phyloP scores from a whole-genome alignment of 2,113 vertebrate genomes.

The Fregetta grallaria region DNA sequence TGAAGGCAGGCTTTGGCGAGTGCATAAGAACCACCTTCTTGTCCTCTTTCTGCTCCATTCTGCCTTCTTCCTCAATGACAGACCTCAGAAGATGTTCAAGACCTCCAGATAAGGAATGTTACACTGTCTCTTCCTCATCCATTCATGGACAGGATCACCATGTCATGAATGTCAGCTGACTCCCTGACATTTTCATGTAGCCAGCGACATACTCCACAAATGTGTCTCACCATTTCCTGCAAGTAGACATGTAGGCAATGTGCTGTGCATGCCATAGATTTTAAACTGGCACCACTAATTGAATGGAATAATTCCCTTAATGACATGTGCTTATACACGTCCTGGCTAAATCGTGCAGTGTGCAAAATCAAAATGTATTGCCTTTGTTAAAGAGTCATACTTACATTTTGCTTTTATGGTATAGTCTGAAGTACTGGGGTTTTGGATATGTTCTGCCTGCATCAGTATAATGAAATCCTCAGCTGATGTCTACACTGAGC shows the following conservation, averaged over 20 bases:
- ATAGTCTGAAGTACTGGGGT: neutral
- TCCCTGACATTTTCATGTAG: neutral
- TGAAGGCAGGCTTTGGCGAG: neutral
- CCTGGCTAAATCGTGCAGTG: neutral
- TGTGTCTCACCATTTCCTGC: neutral
- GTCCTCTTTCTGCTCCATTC: neutral
- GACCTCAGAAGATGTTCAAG: neutral
- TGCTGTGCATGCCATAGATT: neutral
- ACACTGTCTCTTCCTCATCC: neutral
- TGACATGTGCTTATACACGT: neutral
- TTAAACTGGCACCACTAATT: neutral
- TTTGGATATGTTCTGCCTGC: neutral
- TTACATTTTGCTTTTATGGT: neutral
- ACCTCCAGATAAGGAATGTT: neutral
- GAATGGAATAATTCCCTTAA: neutral
- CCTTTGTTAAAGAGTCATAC: neutral
- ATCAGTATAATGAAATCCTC: neutral
- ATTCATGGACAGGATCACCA: neutral
- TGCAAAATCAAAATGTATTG: neutral
- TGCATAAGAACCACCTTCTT: neutral
- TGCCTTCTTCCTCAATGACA: neutral
- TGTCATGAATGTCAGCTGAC: neutral
- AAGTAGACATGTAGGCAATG: accelerated
- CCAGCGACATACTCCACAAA: too few species aligned
- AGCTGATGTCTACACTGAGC: neutral